A percentile compares a stretch with the other conserved stretches of the same genome.
phyloP scores from a whole-genome alignment of 2,113 vertebrate species.

The Lampris megalopsis region DNA sequence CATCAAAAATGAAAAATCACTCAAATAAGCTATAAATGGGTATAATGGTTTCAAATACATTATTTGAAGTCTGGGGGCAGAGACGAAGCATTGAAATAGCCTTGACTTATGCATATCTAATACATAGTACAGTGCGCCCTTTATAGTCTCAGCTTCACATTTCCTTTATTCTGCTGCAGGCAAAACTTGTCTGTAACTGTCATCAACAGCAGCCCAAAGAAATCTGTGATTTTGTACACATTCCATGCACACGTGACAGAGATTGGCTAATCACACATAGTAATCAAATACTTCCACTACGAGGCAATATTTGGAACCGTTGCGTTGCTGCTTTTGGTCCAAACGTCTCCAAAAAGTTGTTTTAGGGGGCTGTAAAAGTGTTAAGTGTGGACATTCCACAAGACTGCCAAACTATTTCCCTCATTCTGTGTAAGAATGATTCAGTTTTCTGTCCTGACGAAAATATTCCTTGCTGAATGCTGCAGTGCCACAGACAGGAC shows the following conservation, averaged over 20 bases:
- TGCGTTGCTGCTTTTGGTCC: conserved; percentile 23
- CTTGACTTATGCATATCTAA: conserved; percentile 16
- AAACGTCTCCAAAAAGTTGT: conserved; percentile 18
- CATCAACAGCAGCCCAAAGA: conserved; percentile 32
- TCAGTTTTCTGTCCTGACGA: conserved; percentile 4
- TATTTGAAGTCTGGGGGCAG: conserved; percentile 16
- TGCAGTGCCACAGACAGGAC: conserved; percentile 16
- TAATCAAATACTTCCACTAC: conserved; percentile 53
- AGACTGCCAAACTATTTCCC: conserved; percentile 21
- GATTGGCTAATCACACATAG: conserved; percentile 48
- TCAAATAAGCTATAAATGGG: too few relatives aligned
- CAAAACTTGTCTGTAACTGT: conserved; percentile 44
- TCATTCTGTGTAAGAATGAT: conserved; percentile 19
- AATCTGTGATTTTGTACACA: conserved; percentile 41
- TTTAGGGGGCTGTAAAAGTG: conserved; percentile 16
- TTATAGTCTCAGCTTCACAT: conserved; percentile 23
- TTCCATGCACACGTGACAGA: conserved; percentile 44
- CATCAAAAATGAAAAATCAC: too few relatives aligned
- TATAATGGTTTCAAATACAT: conserved; percentile 21
- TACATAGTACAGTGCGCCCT: conserved; percentile 3
- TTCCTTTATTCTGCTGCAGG: conserved; percentile 35
- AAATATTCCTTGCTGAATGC: conserved; percentile 11
- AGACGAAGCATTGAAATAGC: conserved; percentile 26
- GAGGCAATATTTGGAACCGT: conserved; percentile 38
- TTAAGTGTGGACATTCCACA: conserved; percentile 21